Percentiles rank a stretch among this genome's conserved stretches.
Conservation (phyloP, 2,113 vertebrate genomes). For the Sarotherodon lohbergeri region DNA sequence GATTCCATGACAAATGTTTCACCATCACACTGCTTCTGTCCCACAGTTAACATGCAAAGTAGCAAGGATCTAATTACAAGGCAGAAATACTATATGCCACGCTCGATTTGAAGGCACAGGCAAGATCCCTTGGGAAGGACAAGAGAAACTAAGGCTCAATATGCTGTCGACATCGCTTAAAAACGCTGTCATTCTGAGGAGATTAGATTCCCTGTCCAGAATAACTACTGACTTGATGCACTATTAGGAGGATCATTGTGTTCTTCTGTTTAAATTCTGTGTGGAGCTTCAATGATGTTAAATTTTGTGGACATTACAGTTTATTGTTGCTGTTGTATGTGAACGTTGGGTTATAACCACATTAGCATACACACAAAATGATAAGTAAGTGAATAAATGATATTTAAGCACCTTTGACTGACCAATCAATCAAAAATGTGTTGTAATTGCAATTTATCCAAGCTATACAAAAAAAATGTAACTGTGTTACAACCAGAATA, state of each 20-base stretch:
- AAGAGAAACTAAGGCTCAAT: constrained; percentile 8
- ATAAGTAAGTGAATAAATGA: background rate
- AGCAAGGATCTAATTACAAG: constrained; percentile 41
- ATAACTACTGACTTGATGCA: background rate
- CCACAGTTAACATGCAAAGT: constrained; percentile 23
- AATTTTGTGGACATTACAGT: background rate
- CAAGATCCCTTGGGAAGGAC: constrained; percentile 12
- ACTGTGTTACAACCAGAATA: background rate
- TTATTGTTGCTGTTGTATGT: background rate
- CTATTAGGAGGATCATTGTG: background rate
- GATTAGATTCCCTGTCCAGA: background rate
- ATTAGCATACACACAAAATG: background rate
- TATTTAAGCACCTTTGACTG: background rate
- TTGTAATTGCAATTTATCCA: background rate
- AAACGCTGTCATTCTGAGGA: background rate
- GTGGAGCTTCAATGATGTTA: background rate
- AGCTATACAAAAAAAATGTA: background rate
- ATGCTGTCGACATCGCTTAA: constrained; percentile 4
- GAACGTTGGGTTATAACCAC: background rate
- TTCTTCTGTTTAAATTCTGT: background rate
- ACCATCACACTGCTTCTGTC: background rate
- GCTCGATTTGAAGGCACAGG: background rate
- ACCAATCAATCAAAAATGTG: background rate
- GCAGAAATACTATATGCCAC: constrained; percentile 13
- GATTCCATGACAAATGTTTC: constrained; percentile 9